phyloP scores from a whole-genome alignment of 1,140 invertebrate species.

The Thaumetopoea pityocampa region DNA sequence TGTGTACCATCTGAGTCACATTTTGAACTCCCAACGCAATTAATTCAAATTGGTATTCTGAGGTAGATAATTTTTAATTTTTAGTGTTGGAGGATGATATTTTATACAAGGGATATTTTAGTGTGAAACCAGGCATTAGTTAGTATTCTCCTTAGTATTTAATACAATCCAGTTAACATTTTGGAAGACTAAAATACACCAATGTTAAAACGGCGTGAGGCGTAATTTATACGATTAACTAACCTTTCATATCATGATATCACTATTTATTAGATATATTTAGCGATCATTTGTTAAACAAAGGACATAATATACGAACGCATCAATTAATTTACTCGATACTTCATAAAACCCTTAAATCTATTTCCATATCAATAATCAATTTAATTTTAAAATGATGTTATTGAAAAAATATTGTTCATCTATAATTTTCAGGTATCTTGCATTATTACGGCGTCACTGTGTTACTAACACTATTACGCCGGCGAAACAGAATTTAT shows the following conservation, averaged over 20 bases:
- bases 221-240: conserved; percentile 3
- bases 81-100: no score
- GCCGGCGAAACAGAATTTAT: conserved; percentile 43
- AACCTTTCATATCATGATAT: conserved; percentile 3
- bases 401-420: conserved; percentile 62
- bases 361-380: conserved; percentile 18
- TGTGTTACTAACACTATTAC: conserved; percentile 42
- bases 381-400: conserved; percentile 29
- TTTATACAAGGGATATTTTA: no score
- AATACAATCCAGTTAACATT: no score
- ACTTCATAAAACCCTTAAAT: conserved; percentile 20
- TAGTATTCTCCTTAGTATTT: no score
- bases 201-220: conserved; percentile 11
- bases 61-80: no score
- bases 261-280: conserved; percentile 3
- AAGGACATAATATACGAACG: neutral
- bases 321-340: conserved; percentile 6
- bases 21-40: no score
- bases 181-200: conserved; percentile 32
- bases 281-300: no score
- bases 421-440: conserved; percentile 60
- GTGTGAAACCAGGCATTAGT: no score
- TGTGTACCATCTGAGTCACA: no score
- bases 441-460: conserved; percentile 39
- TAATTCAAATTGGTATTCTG: no score